phyloP scores from a whole-genome alignment of 2,888 invertebrate species.

The Harpalus rufipes region DNA sequence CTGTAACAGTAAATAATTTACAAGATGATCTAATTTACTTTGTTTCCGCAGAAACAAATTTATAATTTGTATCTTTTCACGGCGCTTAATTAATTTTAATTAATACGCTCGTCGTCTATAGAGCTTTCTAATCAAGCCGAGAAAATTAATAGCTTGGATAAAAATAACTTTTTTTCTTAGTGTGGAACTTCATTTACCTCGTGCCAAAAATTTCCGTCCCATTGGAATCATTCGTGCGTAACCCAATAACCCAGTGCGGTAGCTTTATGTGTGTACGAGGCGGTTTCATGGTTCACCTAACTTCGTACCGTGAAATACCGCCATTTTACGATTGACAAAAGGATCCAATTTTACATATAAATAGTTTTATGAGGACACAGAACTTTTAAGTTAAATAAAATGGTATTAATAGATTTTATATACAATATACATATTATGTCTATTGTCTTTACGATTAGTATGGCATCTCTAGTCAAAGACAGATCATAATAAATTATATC shows the following conservation, averaged over 20 bases:
- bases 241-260: conserved; percentile 37
- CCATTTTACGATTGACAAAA: not conserved
- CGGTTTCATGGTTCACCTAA: not conserved
- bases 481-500: no score
- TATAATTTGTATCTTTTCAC: not conserved
- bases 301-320: not conserved
- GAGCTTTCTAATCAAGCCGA: not conserved
- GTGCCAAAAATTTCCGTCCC: conserved; percentile 19
- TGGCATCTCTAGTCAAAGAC: no score
- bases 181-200: conserved; percentile 13
- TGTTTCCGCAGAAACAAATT: not conserved
- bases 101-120: not conserved
- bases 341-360: not conserved
- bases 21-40: not conserved
- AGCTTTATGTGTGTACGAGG: not conserved
- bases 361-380: not conserved
- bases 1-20: not conserved
- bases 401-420: no score
- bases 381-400: not conserved
- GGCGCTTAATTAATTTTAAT: not conserved
- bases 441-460: no score
- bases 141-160: not conserved
- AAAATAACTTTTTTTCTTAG: not conserved
- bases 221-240: conserved; percentile 14
- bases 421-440: no score